Percentiles rank a stretch among this genome's conserved stretches.
Conservation (phyloP, 2,888 invertebrate genomes). For the Drosophila sordidapex region DNA sequence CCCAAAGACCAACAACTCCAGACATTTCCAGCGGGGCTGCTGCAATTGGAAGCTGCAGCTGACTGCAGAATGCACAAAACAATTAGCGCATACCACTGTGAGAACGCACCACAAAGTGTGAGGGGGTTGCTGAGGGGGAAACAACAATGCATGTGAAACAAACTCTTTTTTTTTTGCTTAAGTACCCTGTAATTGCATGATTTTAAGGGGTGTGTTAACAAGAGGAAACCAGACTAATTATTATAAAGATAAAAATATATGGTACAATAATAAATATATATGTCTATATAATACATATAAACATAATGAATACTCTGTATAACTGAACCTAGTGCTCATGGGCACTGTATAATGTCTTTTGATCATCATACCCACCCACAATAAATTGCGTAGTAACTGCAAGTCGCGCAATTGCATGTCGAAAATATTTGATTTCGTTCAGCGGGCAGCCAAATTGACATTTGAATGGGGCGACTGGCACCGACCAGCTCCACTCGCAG, state of each 20-base stretch:
- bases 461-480: conserved; percentile 80
- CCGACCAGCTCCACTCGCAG: conserved; percentile 47
- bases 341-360: background rate
- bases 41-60: conserved; percentile 24
- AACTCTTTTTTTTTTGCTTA: conserved; percentile 13
- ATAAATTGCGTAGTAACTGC: conserved; percentile 1
- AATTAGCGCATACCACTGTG: conserved; percentile 78
- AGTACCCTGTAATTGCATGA: conserved; percentile 14
- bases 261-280: background rate
- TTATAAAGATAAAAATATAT: background rate
- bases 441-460: conserved; percentile 65
- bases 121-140: background rate
- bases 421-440: conserved; percentile 19
- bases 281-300: background rate
- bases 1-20: conserved; percentile 30
- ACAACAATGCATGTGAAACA: conserved; percentile 62
- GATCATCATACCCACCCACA: background rate
- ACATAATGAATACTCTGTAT: background rate
- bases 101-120: conserved; percentile 46
- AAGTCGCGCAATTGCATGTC: background rate
- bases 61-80: conserved; percentile 56
- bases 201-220: background rate
- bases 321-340: background rate
- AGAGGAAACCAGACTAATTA: background rate
- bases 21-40: conserved; percentile 37